Evolutionary conservation across 2,797 vertebrate genomes (phyloP).

Genomic region (Dipus sagitta): DNA sequence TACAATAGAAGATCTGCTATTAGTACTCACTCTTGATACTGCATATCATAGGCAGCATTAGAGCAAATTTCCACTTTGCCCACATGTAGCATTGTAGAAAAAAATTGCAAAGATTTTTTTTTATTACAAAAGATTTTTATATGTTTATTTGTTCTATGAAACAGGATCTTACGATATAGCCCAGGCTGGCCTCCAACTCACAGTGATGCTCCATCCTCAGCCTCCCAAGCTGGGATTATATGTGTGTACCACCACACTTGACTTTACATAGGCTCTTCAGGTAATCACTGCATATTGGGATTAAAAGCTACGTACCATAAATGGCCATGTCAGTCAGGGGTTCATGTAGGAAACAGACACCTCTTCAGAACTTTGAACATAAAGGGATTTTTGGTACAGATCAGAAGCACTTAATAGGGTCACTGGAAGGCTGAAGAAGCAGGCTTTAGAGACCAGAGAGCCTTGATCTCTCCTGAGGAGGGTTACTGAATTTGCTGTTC

Average conservation of each 20-base stretch:
- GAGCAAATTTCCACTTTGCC: not conserved
- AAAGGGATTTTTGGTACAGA: not conserved
- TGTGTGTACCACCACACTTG: no score
- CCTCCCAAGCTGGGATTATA: no score
- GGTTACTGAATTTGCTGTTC: no score
- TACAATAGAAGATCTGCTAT: not conserved
- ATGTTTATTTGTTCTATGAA: no score
- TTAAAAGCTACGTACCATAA: not conserved
- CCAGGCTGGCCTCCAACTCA: no score
- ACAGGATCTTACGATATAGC: no score
- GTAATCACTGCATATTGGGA: not conserved
- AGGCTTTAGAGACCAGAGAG: not conserved
- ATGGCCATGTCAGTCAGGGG: not conserved
- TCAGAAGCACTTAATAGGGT: not conserved
- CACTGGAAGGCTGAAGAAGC: not conserved
- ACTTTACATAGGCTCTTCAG: not conserved
- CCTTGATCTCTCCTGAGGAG: no score
- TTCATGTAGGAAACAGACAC: not conserved
- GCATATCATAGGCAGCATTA: constrained; percentile 27
- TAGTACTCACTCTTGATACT: not conserved
- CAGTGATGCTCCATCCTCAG: no score
- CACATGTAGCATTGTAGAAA: not conserved
- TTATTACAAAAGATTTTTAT: no score
- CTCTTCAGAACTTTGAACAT: not conserved
- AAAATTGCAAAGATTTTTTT: not conserved